Evolutionary conservation across 2,888 invertebrate species (phyloP).

Genomic region (Drosophila antonietae): DNA sequence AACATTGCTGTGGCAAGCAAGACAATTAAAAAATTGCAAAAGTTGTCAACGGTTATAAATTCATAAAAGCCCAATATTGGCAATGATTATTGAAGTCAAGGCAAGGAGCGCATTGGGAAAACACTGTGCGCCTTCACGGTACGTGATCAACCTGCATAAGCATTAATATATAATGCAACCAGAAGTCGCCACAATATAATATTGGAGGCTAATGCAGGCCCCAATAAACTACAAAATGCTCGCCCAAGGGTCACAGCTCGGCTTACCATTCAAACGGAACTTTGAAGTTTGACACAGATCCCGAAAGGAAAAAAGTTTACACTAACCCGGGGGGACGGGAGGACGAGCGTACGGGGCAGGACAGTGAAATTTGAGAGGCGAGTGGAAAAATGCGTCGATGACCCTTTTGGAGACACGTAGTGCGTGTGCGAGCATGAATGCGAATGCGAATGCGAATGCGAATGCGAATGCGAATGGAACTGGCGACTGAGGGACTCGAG

Average conservation of each 20-base stretch:
- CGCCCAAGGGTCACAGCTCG: conserved; percentile 2
- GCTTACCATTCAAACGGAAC: too few species aligned
- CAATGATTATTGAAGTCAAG: conserved; percentile 73
- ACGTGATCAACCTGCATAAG: conserved; percentile 52
- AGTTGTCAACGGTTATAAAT: conserved; percentile 60
- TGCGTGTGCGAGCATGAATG: conserved; percentile 8
- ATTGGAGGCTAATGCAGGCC: conserved; percentile 25
- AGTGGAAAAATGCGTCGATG: conserved; percentile 7
- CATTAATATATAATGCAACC: conserved; percentile 20
- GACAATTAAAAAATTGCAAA: conserved; percentile 52
- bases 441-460: too few species aligned
- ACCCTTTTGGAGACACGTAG: conserved; percentile 51
- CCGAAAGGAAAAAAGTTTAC: conserved; percentile 26
- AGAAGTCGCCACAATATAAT: conserved; percentile 2
- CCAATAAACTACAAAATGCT: not conserved
- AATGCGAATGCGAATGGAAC: conserved; percentile 4
- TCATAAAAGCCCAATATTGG: conserved; percentile 75
- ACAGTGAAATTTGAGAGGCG: conserved; percentile 42
- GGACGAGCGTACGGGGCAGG: not conserved
- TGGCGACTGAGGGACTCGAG: conserved; percentile 21
- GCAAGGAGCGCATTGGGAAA: conserved; percentile 31
- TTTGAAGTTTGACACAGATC: not conserved
- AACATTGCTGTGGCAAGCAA: conserved; percentile 11
- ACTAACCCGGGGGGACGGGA: too few species aligned
- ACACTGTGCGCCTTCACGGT: conserved; percentile 21